Evolutionary conservation across 2,113 vertebrate species (phyloP).

Genomic region (Limnothrissa miodon): DNA sequence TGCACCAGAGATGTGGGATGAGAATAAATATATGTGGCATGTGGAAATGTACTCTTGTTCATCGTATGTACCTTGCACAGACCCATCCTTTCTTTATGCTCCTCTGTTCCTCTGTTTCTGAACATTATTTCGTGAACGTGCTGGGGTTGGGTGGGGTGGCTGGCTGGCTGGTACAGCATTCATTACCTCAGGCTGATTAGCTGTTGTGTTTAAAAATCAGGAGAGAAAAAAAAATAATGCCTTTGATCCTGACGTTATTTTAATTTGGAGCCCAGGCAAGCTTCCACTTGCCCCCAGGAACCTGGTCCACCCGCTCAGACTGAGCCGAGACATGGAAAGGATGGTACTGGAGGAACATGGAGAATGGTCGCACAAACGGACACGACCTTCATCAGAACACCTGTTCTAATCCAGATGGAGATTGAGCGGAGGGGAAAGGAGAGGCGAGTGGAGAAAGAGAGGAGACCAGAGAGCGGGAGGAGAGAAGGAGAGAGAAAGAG

Average conservation of each 20-base stretch:
- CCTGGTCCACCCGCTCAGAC: not conserved
- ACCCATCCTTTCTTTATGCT: not conserved
- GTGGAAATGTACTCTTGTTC: not conserved
- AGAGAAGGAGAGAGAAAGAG: not conserved
- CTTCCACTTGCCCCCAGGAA: not conserved
- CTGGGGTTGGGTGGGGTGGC: not conserved
- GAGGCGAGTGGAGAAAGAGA: not conserved
- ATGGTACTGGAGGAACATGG: not conserved
- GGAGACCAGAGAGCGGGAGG: not conserved
- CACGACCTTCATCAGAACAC: not conserved
- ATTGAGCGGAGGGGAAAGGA: not conserved
- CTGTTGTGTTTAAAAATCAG: not conserved
- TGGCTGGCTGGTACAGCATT: not conserved
- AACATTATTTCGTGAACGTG: not conserved
- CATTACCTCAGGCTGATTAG: slow-evolving; percentile 14
- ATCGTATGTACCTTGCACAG: not conserved
- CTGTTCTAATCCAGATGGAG: slow-evolving; percentile 5
- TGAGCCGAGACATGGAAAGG: not conserved
- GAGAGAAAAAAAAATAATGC: not conserved
- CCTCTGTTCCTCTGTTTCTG: not conserved
- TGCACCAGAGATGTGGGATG: not conserved
- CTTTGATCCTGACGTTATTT: not conserved
- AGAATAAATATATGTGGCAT: not conserved
- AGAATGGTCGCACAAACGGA: not conserved
- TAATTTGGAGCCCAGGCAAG: slow-evolving; percentile 12